These are phyloP conservation scores for Diarsia mendica DNA, from an alignment of 2,888 invertebrate genomes.

Conservation along the genomic window DNA sequence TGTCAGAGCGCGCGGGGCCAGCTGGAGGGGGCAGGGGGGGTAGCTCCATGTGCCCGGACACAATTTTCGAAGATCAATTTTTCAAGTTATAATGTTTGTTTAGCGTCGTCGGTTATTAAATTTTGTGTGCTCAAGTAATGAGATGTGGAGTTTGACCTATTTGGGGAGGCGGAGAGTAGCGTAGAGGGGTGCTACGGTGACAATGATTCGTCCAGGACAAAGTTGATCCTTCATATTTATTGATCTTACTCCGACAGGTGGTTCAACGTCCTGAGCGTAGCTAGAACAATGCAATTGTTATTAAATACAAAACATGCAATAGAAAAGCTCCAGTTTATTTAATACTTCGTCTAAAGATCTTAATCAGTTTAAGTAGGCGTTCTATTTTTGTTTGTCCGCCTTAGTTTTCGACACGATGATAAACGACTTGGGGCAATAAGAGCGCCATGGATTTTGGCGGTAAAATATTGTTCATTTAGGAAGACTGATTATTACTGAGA, in stretches of 20 bases:
- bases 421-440: constrained; percentile 47
- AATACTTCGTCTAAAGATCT: constrained; percentile 38
- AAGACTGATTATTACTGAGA: constrained; percentile 43
- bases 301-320: constrained; percentile 42
- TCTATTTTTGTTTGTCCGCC: constrained; percentile 58
- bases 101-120: constrained; percentile 67
- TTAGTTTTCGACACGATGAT: constrained; percentile 58
- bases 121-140: constrained; percentile 73
- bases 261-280: constrained; percentile 51
- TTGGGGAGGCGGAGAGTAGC: constrained; percentile 67
- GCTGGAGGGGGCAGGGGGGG: constrained; percentile 58
- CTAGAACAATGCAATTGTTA: constrained; percentile 60
- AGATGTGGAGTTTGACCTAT: constrained; percentile 76
- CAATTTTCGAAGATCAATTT: constrained; percentile 75
- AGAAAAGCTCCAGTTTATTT: constrained; percentile 33
- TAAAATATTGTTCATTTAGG: constrained; percentile 57
- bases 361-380: constrained; percentile 39
- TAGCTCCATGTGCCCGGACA: constrained; percentile 81
- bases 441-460: constrained; percentile 61
- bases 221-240: constrained; percentile 62
- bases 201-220: constrained; percentile 68
- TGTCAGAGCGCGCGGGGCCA: constrained; percentile 71
- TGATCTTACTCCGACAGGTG: constrained; percentile 64
- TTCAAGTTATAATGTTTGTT: constrained; percentile 73
- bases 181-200: constrained; percentile 68